Base-by-base conservation (phyloP, 2,888 invertebrate species). In the Cistogaster globosa region DNA sequence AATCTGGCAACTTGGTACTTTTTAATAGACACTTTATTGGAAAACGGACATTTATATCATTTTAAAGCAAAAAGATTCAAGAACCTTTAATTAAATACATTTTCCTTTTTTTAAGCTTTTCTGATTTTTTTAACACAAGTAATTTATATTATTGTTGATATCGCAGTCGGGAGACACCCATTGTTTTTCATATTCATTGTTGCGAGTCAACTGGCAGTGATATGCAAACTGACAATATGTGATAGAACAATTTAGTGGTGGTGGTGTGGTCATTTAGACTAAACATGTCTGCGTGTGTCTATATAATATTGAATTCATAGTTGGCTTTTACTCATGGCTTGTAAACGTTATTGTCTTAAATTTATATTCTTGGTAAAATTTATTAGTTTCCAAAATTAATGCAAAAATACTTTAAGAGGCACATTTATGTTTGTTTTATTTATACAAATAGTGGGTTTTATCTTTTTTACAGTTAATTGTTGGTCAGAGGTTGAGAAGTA, bases 401-500 rank as follows among this genome's bases (percentile, higher is more conserved):
- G 86, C 84, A 81, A 86, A 86, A 86, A 76, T 84, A 81, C 87
- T 86, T 84, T 75, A 48, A 83, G 79, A 86, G 86, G 84, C 81
- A 75, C 63, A 87, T 87, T 87, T 85, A 87, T 82, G 84, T 53
- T 53, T 53, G 9, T 75, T 53, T 63, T 68, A 60, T 63, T 77
- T 53, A 38, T 38, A 68, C 22, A 22, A 7, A 14, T 20, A 68
- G 62, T 55, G 36, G 55, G 26, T 36, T 7, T 32, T 0, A 32
- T 32, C 6, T 57, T 69, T 42, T 53, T 8, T 45, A 51, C 62
- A 62, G 62, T 76, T 80, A 84, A 84, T 80, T 69, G 75, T 53
- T 84, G 75, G 36, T 38, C 84, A 26, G 75, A 51, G 68, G 36
- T 22, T 22, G 51, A 38, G 18, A 32, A 74, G 18, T 14, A 57